Percentiles rank a stretch among this genome's conserved stretches.
Conservation (phyloP, 1,140 invertebrate genomes). For the Globodera rostochiensis region DNA sequence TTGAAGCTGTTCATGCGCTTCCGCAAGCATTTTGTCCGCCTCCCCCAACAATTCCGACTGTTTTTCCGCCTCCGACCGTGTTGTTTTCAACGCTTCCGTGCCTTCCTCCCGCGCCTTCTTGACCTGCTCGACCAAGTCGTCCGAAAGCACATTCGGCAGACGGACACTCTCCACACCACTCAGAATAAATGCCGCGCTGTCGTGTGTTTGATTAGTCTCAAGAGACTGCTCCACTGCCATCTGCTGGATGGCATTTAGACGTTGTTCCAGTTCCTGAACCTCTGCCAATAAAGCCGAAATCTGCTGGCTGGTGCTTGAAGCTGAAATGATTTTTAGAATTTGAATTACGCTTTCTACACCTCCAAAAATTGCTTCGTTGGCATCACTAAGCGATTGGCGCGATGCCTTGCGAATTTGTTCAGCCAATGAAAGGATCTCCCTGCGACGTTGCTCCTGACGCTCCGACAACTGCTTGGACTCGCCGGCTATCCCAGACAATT, state of each 20-base stretch:
- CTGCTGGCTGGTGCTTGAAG: conserved; percentile 46
- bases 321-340: conserved; percentile 29
- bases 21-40: conserved; percentile 33
- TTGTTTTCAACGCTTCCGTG: conserved; percentile 45
- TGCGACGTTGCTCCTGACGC: conserved; percentile 45
- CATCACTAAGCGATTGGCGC: conserved; percentile 55
- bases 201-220: conserved; percentile 43
- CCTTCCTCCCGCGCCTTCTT: conserved; percentile 47
- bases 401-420: conserved; percentile 52
- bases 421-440: conserved; percentile 51
- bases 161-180: conserved; percentile 59
- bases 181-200: conserved; percentile 45
- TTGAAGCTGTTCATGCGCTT: conserved; percentile 40
- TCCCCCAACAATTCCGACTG: conserved; percentile 36
- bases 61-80: conserved; percentile 41
- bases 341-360: conserved; percentile 32
- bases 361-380: conserved; percentile 65
- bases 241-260: conserved; percentile 56
- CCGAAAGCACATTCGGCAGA: conserved; percentile 56
- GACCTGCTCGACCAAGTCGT: conserved; percentile 48
- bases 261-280: conserved; percentile 41
- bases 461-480: conserved; percentile 49
- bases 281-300: conserved; percentile 49
- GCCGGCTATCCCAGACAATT: conserved; percentile 54
- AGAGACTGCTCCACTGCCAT: conserved; percentile 59